Evolutionary conservation across 2,113 vertebrate genomes (phyloP), one percentile per base, ranked within the genome.

Genomic region (Platysteira castanea): DNA sequence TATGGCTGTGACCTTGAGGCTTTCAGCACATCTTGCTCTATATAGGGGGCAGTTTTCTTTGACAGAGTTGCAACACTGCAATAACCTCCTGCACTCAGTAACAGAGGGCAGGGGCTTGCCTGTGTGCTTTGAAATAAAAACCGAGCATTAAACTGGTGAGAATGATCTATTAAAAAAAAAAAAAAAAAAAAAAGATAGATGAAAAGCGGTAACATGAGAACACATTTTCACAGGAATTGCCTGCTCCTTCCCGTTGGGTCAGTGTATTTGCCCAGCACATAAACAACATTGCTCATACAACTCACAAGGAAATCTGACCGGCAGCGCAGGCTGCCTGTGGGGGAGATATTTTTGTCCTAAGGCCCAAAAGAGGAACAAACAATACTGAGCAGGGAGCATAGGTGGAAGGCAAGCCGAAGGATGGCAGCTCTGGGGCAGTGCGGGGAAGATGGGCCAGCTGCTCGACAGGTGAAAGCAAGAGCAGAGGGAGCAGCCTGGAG

Each of bases 321-420:
- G 73, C 86, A 84, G 64, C 1, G 0, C 39, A 64, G 27, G 63
- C 87, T 96, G 70, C 70, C 78, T 79, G 78, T 46, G 27, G 71
- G 78, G 57, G 65, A 89, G 65, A 73, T 94, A 89, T 80, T 96
- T 93, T 83, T 79, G 46, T 96, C 87, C 76, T 63, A 82, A 76
- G 54, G 78, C 42, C 63, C 59, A 23, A 76, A 87, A 93, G 89
- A 87, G 78, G 63, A 94, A 70, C 70, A 86, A 89, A 88, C 54
- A 86, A 50, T 35, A 54, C 7, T 74, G 82, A 83, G 64, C 50
- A 74, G 82, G 59, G 75, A 50, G 71, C 70, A 69, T 7, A 37
- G 49, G 75, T 87, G 89, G 83, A 93, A 83, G 2, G 6, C 49
- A 67, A 87, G 74, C 23, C 3, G 2, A 31, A 69, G 49, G 37